Percentiles rank a stretch among this genome's conserved stretches.
phyloP scores from a whole-genome alignment of 1,140 invertebrate species.

The Tetramorium simillimum region DNA sequence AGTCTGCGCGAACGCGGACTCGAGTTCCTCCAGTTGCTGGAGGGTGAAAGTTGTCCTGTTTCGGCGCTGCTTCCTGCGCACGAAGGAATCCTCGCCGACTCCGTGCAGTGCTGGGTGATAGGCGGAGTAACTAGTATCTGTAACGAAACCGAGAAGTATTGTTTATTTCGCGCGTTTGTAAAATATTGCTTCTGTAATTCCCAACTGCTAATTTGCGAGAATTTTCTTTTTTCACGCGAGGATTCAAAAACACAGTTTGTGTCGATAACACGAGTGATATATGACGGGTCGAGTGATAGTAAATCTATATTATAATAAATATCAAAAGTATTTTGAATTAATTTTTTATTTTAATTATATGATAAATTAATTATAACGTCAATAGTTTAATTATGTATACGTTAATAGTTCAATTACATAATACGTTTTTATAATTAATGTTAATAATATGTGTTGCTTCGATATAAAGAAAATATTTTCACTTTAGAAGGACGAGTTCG shows the following conservation, averaged over 20 bases:
- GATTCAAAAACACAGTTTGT: neutral
- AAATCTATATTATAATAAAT: neutral
- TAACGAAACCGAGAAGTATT: constrained; percentile 71
- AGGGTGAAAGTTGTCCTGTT: constrained; percentile 99
- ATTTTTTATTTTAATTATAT: neutral
- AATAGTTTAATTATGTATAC: too few relatives aligned
- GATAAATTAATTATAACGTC: neutral
- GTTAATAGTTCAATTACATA: neutral
- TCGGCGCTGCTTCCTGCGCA: constrained; percentile 96
- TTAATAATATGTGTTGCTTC: neutral
- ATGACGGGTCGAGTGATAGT: neutral
- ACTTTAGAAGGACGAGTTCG: neutral
- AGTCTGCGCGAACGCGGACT: constrained; percentile 98
- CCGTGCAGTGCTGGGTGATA: constrained; percentile 96
- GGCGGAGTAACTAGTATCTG: constrained; percentile 94
- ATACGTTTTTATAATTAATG: neutral
- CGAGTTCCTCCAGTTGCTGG: constrained; percentile 97
- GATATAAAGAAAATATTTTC: constrained; percentile 3
- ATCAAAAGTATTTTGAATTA: neutral
- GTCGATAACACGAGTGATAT: neutral
- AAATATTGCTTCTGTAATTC: neutral
- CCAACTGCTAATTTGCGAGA: neutral
- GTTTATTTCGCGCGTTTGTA: neutral
- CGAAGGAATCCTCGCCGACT: constrained; percentile 95
- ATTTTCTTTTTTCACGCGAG: neutral